phyloP scores from a whole-genome alignment of 2,797 vertebrate genomes.

The Phylloscopus collybita region DNA sequence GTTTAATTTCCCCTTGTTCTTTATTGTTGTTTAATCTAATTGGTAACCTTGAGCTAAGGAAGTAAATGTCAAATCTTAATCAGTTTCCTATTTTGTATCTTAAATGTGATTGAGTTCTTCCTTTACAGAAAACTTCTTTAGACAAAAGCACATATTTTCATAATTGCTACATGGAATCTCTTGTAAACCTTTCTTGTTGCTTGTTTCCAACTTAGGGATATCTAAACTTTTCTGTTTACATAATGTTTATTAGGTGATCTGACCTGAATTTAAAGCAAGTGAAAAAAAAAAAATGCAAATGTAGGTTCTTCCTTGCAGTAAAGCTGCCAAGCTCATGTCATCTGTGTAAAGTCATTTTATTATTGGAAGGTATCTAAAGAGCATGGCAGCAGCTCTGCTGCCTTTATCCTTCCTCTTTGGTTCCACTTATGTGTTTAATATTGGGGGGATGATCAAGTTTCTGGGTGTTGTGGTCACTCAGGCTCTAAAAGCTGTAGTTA shows the following conservation, averaged over 20 bases:
- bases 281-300: neutral
- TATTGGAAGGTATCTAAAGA: neutral
- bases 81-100: neutral
- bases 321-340: neutral
- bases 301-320: neutral
- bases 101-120: neutral
- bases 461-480: neutral
- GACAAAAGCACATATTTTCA: neutral
- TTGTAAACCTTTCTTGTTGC: neutral
- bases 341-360: neutral
- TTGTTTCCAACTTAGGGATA: neutral
- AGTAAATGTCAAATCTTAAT: conserved; percentile 37
- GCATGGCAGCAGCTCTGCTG: neutral
- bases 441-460: neutral
- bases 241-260: neutral
- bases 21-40: conserved; percentile 3
- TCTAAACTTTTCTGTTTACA: neutral
- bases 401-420: neutral
- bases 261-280: neutral
- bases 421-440: neutral
- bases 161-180: neutral
- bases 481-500: neutral
- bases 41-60: neutral
- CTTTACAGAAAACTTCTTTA: conserved; percentile 12
- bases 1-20: neutral